Base-by-base conservation (phyloP, 1,140 invertebrate species). In the Arctopsyche grandis region DNA sequence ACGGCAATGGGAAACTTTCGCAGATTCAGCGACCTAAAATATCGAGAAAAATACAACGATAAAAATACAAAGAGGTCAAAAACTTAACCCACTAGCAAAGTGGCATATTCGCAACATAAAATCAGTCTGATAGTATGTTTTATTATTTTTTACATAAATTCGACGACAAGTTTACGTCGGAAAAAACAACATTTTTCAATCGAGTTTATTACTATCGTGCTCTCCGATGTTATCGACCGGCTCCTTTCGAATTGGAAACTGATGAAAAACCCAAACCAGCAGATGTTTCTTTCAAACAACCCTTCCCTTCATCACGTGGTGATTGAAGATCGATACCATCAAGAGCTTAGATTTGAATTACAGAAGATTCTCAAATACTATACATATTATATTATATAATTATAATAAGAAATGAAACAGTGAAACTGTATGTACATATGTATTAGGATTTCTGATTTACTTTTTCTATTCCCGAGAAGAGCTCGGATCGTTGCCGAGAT, bases 101-200 rank as follows among this genome's bases (percentile, higher is more conserved):
- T 60, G 56, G 21, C 56, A 38, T 21, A 60, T 60, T 60, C 56
- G 16, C 16, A 60, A 60, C 16, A 60, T 60, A 60, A 60, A 60
- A 9, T 19, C 5, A 5, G 16, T 19, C 5, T 60, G 1, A 1
- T 1, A 19, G 21, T 19, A 9, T 19, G 21, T 21, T 19, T 19
- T n/a, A 5, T 21, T 16, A 60, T 21, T 19, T 9, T 19, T 19
- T 60, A 60, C 21, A 60, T 19, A 52, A n/a, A 52, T n/a, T 14
- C 16, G 16, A 9, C 7, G 14, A 52, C 12, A 52, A 52, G 16
- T n/a, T 19, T 9, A 60, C 56, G 21, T 21, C n/a, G 21, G 16
- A 60, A 21, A 60, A 60, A 60, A 60, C 56, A 60, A 21, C 56
- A 60, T 60, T 60, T 60, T 60, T 60, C 16, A 56, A 5, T 60